A percentile compares a stretch with the other conserved stretches of the same genome.
Conservation (phyloP, 2,888 invertebrate species). For the Netelia inedita region DNA sequence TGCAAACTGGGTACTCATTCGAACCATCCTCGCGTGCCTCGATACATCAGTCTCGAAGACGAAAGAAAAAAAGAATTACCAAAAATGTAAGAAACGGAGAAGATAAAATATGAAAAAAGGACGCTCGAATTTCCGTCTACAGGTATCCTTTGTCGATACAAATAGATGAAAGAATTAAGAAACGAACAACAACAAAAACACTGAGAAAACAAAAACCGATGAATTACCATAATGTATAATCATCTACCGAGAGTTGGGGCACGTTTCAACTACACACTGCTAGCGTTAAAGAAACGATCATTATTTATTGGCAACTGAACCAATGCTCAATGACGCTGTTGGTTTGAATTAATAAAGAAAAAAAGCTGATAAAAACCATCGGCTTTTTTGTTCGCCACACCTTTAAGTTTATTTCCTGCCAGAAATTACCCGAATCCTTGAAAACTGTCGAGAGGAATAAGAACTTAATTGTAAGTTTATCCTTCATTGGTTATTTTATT, state of each 20-base stretch:
- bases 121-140: constrained; percentile 63
- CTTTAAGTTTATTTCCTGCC: neutral
- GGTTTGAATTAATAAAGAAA: constrained; percentile 79
- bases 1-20: constrained; percentile 4
- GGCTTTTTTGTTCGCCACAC: constrained; percentile 55
- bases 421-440: too few species aligned
- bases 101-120: constrained; percentile 25
- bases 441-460: too few species aligned
- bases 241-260: constrained; percentile 58
- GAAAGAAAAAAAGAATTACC: neutral
- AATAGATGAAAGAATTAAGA: constrained; percentile 40
- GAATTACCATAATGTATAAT: constrained; percentile 60
- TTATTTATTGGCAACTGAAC: constrained; percentile 77
- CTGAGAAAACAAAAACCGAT: constrained; percentile 44
- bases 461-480: too few species aligned
- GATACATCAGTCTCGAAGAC: constrained; percentile 46
- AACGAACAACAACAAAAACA: constrained; percentile 31
- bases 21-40: constrained; percentile 34
- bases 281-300: constrained; percentile 63
- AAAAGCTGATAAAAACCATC: constrained; percentile 72
- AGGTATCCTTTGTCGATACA: constrained; percentile 56
- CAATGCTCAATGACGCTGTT: constrained; percentile 78
- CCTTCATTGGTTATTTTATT: too few species aligned
- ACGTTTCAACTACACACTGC: constrained; percentile 65
- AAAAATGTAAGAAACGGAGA: neutral